Evolutionary conservation across 2,797 vertebrate species (phyloP).

Genomic region (Myiotriccus ornatus): DNA sequence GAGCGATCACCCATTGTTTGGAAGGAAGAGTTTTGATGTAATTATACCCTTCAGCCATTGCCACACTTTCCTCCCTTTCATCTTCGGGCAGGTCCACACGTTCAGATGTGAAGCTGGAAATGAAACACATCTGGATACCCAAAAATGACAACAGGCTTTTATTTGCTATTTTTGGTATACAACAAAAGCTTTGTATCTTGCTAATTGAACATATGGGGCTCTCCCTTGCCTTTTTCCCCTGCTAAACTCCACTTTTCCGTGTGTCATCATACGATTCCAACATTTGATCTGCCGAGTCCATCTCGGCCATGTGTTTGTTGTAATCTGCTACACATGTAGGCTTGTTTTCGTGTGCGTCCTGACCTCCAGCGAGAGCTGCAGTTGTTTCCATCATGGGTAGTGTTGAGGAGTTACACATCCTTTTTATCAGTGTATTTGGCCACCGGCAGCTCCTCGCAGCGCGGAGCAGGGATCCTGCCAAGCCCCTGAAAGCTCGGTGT

Average conservation of each 20-base stretch:
- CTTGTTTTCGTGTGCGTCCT: constrained; percentile 70
- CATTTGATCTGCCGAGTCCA: constrained; percentile 65
- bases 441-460: constrained; percentile 40
- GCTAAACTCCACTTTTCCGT: constrained; percentile 61
- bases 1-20: not conserved
- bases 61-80: constrained; percentile 68
- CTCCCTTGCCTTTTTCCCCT: constrained; percentile 16
- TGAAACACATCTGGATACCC: constrained; percentile 68
- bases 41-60: constrained; percentile 65
- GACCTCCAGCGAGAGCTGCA: constrained; percentile 67
- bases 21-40: constrained; percentile 66
- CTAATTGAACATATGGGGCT: constrained; percentile 63
- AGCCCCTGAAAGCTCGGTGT: constrained; percentile 3
- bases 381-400: constrained; percentile 63
- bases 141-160: constrained; percentile 61
- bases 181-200: constrained; percentile 66
- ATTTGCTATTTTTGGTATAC: constrained; percentile 66
- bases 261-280: constrained; percentile 60
- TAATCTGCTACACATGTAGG: constrained; percentile 75
- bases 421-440: constrained; percentile 60
- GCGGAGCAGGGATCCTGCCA: constrained; percentile 28
- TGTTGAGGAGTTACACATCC: constrained; percentile 63
- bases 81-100: constrained; percentile 55
- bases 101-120: constrained; percentile 68
- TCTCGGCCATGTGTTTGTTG: constrained; percentile 66